Base-by-base conservation (phyloP, 1,140 invertebrate genomes). In the Zophobas atratus region DNA sequence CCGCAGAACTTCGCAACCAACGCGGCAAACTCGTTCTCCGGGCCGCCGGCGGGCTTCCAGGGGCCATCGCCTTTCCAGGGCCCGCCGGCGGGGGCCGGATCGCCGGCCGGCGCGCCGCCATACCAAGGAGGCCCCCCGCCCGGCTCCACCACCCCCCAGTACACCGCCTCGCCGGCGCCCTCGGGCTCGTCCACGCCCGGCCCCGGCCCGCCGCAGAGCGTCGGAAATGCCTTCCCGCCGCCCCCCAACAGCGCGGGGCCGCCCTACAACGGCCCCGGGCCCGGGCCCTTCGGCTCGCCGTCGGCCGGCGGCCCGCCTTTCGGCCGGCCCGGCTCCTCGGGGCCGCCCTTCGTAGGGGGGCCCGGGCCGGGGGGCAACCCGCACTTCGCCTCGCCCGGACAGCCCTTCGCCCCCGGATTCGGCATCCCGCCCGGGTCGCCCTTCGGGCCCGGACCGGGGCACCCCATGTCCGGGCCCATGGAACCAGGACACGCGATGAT, bases 171-270 rank as follows among this genome's bases (percentile, higher is more conserved):
- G 38, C 93, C 93, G 55, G 93, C 92, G 63, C 92, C 92, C 1
- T 93, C 92, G 36, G 93, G 92, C n/a, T 93, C 92, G 48, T 93
- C 92, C 8, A 93, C 92, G 39, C 92, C 92, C 1, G 92, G 92
- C 48, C 92, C 92, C 20, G 89, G 89, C 74, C 90, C 89, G 51
- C 90, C 90, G 35, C 91, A 90, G 83, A 89, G 89, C 79, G 87
- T 88, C 71, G 89, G 90, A 20, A 87, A 87, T 56, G 88, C 67
- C 90, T 92, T 83, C 89, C 90, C 91, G 63, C 91, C 91, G 48
- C 91, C 92, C 5, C 89, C 90, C 8, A 91, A 92, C 79, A 90
- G 90, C 75, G 87, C 87, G 6, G 85, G 85, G 36, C 91, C 91
- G 6, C 90, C 91, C 4, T 93, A 92, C 81, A 93, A 93, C 85